Conservation (phyloP, 2,888 invertebrate genomes). For the Acrocera orbiculus region DNA sequence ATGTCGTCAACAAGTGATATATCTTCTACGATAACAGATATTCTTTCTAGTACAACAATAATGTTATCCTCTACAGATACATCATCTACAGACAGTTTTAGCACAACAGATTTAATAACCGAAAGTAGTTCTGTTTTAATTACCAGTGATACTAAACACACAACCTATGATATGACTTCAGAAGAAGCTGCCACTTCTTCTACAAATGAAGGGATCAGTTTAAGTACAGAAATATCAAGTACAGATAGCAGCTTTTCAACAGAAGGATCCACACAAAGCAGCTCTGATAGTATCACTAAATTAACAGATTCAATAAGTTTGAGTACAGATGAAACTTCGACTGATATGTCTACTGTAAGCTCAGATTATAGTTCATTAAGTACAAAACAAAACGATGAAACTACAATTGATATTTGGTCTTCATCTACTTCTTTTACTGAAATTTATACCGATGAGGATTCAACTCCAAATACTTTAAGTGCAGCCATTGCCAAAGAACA, state of each 20-base stretch:
- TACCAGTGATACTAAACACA: not conserved
- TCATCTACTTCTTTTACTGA: slow-evolving; percentile 16
- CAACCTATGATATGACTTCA: not conserved
- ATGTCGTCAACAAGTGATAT: not conserved
- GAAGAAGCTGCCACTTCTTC: slow-evolving; percentile 3
- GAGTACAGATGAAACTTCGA: not conserved
- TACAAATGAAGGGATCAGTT: slow-evolving; percentile 16
- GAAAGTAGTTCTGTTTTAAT: not conserved
- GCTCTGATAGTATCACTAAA: too few relatives aligned
- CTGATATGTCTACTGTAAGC: not conserved
- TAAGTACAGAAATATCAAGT: slow-evolving; percentile 4
- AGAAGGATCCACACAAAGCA: too few relatives aligned
- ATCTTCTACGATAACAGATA: slow-evolving; percentile 12
- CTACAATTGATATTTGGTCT: slow-evolving; percentile 27
- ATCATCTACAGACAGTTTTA: slow-evolving; percentile 9
- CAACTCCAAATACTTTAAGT: slow-evolving; percentile 37
- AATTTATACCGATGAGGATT: slow-evolving; percentile 31
- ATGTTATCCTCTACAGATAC: slow-evolving; percentile 8
- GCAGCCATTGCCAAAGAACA: slow-evolving; percentile 33
- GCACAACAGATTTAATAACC: slow-evolving; percentile 6
- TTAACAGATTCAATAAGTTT: too few relatives aligned
- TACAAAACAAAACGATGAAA: slow-evolving; percentile 18
- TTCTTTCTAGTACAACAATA: slow-evolving; percentile 13
- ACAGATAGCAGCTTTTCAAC: not conserved
- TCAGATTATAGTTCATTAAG: not conserved